phyloP scores from a whole-genome alignment of 2,888 invertebrate species.

The Hesperia comma region DNA sequence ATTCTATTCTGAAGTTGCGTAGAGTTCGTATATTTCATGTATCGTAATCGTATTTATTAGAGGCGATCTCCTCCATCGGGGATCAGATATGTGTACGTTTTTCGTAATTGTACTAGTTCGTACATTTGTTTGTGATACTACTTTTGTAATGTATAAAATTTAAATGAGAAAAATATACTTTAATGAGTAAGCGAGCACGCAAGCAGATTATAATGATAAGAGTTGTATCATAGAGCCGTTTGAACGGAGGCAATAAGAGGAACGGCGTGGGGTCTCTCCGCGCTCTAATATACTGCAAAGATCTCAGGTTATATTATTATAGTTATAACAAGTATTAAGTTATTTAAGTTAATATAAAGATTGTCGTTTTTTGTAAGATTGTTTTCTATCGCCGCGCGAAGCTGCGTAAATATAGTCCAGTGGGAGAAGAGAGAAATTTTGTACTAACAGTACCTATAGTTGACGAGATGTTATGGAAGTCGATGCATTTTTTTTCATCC shows the following conservation, averaged over 20 bases:
- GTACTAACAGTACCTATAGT: conserved; percentile 63
- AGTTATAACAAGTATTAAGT: conserved; percentile 83
- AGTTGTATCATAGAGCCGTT: conserved; percentile 60
- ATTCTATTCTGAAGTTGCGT: conserved; percentile 81
- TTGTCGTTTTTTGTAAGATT: conserved; percentile 80
- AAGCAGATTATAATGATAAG: conserved; percentile 68
- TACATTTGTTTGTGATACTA: conserved; percentile 85
- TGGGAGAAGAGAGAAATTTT: conserved; percentile 59
- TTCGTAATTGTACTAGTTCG: conserved; percentile 82
- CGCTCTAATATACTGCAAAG: conserved; percentile 69
- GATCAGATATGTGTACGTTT: conserved; percentile 74
- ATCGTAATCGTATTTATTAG: conserved; percentile 80
- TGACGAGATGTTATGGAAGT: conserved; percentile 65
- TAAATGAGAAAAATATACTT: conserved; percentile 77
- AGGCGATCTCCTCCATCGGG: conserved; percentile 64
- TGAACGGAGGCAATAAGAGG: conserved; percentile 62
- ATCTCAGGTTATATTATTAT: conserved; percentile 83
- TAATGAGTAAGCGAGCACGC: conserved; percentile 75
- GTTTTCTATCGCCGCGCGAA: conserved; percentile 70
- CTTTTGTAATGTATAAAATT: conserved; percentile 83
- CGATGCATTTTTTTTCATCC: conserved; percentile 77
- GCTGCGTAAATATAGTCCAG: conserved; percentile 65
- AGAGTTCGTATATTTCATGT: conserved; percentile 77
- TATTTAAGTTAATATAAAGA: conserved; percentile 83
- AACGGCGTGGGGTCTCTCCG: conserved; percentile 44